A percentile compares a stretch with the other conserved stretches of the same genome.
Evolutionary conservation across 2,888 invertebrate species (phyloP).

Genomic region (Trissolcus japonicus): DNA sequence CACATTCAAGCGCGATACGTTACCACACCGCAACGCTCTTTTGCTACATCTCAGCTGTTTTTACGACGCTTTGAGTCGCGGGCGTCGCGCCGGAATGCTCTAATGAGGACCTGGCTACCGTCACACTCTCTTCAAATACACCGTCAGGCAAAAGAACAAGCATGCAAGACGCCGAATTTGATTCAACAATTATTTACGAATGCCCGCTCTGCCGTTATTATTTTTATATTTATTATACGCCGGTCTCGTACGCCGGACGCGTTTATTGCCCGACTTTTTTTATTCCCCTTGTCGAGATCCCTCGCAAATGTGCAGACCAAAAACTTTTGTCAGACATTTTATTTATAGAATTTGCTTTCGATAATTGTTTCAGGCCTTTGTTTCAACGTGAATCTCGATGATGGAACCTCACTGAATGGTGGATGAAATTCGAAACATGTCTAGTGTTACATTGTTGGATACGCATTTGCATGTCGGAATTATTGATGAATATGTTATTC

Average conservation of each 20-base stretch:
- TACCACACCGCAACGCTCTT: conserved; percentile 58
- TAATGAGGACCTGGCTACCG: conserved; percentile 76
- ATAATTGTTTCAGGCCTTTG: too few species aligned
- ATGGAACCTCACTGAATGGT: too few species aligned
- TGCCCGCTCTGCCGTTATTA: conserved; percentile 34
- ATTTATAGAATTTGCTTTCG: too few species aligned
- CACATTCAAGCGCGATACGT: conserved; percentile 51
- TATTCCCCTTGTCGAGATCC: too few species aligned
- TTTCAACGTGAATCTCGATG: too few species aligned
- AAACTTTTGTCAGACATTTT: too few species aligned
- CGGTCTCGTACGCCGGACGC: background rate
- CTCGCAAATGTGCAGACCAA: too few species aligned
- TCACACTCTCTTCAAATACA: conserved; percentile 68
- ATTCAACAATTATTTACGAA: conserved; percentile 54
- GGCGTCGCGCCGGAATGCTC: conserved; percentile 76
- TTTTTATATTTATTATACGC: conserved; percentile 38
- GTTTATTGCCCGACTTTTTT: background rate
- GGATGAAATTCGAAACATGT: too few species aligned
- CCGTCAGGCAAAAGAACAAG: conserved; percentile 36
- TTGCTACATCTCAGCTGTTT: conserved; percentile 74
- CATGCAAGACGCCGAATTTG: conserved; percentile 50
- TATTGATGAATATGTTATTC: too few species aligned
- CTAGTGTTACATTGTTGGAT: too few species aligned
- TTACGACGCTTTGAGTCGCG: conserved; percentile 76
- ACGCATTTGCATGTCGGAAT: too few species aligned